phyloP scores from a whole-genome alignment of 2,888 invertebrate species.

The Idaea straminata region DNA sequence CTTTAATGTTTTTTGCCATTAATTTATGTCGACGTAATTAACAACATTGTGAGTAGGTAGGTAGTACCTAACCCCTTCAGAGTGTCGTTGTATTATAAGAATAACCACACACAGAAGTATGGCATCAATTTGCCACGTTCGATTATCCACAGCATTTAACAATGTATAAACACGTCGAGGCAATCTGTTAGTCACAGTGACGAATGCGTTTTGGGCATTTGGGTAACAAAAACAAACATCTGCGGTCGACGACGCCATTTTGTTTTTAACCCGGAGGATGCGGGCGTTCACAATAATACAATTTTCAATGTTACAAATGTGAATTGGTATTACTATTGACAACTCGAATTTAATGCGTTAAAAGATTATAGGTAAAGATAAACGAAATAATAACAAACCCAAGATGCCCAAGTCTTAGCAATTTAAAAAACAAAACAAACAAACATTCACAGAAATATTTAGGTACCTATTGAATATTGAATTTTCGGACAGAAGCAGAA shows the following conservation, averaged over 20 bases:
- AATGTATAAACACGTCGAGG: conserved; percentile 55
- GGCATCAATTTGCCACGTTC: conserved; percentile 31
- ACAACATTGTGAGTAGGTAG: background rate
- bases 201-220: conserved; percentile 55
- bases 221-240: conserved; percentile 63
- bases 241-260: conserved; percentile 33
- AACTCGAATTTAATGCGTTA: background rate
- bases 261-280: conserved; percentile 44
- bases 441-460: no score
- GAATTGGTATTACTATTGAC: conserved; percentile 11
- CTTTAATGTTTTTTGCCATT: background rate
- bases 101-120: conserved; percentile 11
- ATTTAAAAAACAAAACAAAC: no score
- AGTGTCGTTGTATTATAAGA: background rate
- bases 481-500: no score
- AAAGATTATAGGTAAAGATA: background rate
- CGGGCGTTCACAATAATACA: conserved; percentile 49
- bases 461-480: no score
- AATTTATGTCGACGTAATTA: background rate
- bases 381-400: no score
- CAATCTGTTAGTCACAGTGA: conserved; percentile 38
- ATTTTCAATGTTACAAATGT: conserved; percentile 47
- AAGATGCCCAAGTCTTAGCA: no score
- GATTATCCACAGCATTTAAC: conserved; percentile 33
- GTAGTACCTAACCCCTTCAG: conserved; percentile 11